phyloP scores from a whole-genome alignment of 1,140 invertebrate species.

The Planococcus citri region DNA sequence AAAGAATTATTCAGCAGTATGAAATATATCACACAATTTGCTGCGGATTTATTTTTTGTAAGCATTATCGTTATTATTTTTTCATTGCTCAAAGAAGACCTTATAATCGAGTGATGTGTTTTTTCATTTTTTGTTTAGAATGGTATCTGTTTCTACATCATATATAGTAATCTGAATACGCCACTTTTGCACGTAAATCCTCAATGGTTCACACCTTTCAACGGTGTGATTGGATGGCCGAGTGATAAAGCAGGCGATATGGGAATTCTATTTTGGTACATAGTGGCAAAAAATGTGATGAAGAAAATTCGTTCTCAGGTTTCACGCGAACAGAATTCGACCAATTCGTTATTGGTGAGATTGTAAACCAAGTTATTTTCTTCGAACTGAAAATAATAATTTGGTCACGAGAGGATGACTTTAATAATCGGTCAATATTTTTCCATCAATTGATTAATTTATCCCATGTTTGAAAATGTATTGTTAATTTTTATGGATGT shows the following conservation, averaged over 20 bases:
- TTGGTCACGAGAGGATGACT: too few relatives aligned
- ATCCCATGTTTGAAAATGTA: too few relatives aligned
- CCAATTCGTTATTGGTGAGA: not conserved
- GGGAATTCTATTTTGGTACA: not conserved
- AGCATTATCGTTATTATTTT: too few relatives aligned
- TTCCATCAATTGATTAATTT: too few relatives aligned
- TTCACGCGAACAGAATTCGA: too few relatives aligned
- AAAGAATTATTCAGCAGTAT: conserved; percentile 11
- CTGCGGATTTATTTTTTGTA: conserved; percentile 9
- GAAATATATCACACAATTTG: not conserved
- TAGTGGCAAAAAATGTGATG: not conserved
- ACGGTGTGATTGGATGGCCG: not conserved
- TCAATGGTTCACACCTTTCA: not conserved
- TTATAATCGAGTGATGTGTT: not conserved
- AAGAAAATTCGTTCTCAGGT: not conserved
- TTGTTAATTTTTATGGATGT: too few relatives aligned
- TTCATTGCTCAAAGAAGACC: too few relatives aligned
- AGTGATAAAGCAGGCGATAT: not conserved
- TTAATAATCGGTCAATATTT: too few relatives aligned
- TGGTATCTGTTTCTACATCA: not conserved
- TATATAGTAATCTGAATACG: not conserved
- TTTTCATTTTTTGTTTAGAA: conserved; percentile 5
- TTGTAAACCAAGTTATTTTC: too few relatives aligned
- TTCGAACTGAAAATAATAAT: too few relatives aligned
- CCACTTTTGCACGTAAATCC: not conserved